Evolutionary conservation across 1,140 invertebrate species (phyloP).

Genomic region (Scaptomyza hsui): DNA sequence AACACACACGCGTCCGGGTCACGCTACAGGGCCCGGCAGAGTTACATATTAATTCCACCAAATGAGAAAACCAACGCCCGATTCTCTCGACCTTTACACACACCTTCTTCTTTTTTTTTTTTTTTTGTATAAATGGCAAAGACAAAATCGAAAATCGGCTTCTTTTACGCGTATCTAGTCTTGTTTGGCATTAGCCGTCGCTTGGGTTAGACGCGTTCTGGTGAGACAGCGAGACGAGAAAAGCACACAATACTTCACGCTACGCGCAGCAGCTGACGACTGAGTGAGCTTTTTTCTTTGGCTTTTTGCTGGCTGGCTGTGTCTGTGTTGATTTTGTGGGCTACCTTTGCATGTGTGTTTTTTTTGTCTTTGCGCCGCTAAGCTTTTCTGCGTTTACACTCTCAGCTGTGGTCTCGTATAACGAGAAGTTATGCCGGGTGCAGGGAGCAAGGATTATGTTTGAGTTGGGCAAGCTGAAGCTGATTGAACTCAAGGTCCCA

Average conservation of each 20-base stretch:
- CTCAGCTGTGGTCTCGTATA: slow-evolving; percentile 41
- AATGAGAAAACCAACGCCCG: slow-evolving; percentile 1
- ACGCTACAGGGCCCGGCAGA: slow-evolving; percentile 18
- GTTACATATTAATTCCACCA: slow-evolving; percentile 23
- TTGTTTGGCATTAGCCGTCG: slow-evolving; percentile 22
- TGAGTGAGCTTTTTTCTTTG: slow-evolving; percentile 54
- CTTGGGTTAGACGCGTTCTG: slow-evolving; percentile 50
- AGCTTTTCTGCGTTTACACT: slow-evolving; percentile 49
- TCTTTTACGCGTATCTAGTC: background rate
- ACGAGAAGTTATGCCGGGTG: slow-evolving; percentile 12
- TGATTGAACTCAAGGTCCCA: slow-evolving; percentile 13
- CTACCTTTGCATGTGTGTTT: slow-evolving; percentile 45
- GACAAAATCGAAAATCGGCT: background rate
- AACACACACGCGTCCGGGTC: slow-evolving; percentile 22
- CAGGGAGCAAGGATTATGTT: slow-evolving; percentile 9
- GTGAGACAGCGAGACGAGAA: slow-evolving; percentile 46
- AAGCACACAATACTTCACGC: slow-evolving; percentile 76
- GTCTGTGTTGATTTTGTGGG: slow-evolving; percentile 8
- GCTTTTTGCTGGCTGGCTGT: slow-evolving; percentile 16
- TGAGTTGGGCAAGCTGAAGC: slow-evolving; percentile 3
- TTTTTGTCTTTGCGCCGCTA: background rate
- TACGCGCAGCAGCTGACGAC: slow-evolving; percentile 83
- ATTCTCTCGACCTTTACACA: slow-evolving; percentile 23
- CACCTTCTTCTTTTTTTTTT: background rate
- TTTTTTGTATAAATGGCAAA: background rate